Base-by-base conservation (phyloP, 2,888 invertebrate species). In the Clivina fossor region DNA sequence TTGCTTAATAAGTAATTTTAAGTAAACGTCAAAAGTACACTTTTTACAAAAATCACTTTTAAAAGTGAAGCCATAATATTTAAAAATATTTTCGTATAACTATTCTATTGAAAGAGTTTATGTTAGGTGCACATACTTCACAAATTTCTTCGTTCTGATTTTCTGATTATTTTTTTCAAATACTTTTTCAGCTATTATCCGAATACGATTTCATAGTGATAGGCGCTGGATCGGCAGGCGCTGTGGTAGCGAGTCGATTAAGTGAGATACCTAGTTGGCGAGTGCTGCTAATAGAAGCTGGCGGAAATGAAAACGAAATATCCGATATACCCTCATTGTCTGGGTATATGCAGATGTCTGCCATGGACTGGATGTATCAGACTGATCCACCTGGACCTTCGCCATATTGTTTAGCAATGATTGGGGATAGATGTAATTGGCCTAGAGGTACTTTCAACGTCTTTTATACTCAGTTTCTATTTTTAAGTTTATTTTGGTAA, bases 291-390 rank as follows among this genome's bases (percentile, higher is more conserved):
- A 71, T 93, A 55, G 93, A 93, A 72, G 93, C 93, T 1, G 92
- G 93, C 28, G 86, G 87, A 33, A 90, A 93, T 74, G 93, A 93
- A 74, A 90, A 86, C 60, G 92, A 92, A 74, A 85, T 93, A 58
- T 88, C 90, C 3, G 93, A 93, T 73, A 85, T 93, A 51, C 93
- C 93, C 1, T 85, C 90, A 0, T 73, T 93, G 58, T 88, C 90
- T 16, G 90, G 88, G 9, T 93, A 91, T 71, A 81, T 86, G 18
- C 93, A 93, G 69, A 80, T 91, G 57, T 86, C 90, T 16, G 88
- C 91, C 24, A 80, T 93, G 71, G 93, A 94, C 75, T 94, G 94
- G 94, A 87, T 93, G 75, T 94, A 87, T 73, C 88, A 91, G 73
- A 93, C 93, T 2, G 85, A 89, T 3, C 88, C 90, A 0, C 85